phyloP scores from a whole-genome alignment of 2,888 invertebrate genomes.

The Gandaritis pyraliata region DNA sequence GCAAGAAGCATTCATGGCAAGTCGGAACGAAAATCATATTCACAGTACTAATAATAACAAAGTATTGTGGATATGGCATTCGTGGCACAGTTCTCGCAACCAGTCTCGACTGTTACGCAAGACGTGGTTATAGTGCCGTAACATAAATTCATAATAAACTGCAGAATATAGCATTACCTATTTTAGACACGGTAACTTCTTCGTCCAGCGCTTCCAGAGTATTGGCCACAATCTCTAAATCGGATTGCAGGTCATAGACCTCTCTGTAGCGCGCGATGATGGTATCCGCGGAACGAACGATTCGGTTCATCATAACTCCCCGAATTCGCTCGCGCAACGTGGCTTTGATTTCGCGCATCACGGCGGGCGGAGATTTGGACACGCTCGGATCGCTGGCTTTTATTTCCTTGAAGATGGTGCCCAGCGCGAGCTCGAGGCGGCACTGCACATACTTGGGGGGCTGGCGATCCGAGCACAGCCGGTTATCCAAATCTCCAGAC shows the following conservation, averaged over 20 bases:
- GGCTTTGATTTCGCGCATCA: conserved; percentile 59
- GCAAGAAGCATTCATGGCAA: neutral
- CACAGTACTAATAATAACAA: neutral
- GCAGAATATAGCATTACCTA: conserved; percentile 40
- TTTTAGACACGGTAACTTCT: conserved; percentile 6
- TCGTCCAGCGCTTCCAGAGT: conserved; percentile 35
- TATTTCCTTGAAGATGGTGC: conserved; percentile 62
- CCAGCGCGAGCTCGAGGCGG: conserved; percentile 70
- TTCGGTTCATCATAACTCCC: conserved; percentile 59
- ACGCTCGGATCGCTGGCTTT: conserved; percentile 5
- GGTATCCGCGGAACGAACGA: conserved; percentile 49
- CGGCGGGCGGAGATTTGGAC: neutral
- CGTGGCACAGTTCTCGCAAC: neutral
- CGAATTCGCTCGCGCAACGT: conserved; percentile 65
- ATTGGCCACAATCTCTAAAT: conserved; percentile 56
- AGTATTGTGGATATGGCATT: conserved; percentile 2
- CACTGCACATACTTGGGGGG: conserved; percentile 60
- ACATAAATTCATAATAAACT: conserved; percentile 7
- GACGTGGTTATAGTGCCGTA: neutral
- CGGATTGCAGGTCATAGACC: conserved; percentile 55
- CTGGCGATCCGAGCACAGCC: conserved; percentile 49
- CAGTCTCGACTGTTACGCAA: neutral
- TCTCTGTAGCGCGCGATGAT: conserved; percentile 59
- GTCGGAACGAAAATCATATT: conserved; percentile 2
- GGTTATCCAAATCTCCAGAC: neutral